These are phyloP conservation scores for Salpingus planirostris DNA, from an alignment of 2,888 invertebrate genomes.

Conservation along the genomic window DNA sequence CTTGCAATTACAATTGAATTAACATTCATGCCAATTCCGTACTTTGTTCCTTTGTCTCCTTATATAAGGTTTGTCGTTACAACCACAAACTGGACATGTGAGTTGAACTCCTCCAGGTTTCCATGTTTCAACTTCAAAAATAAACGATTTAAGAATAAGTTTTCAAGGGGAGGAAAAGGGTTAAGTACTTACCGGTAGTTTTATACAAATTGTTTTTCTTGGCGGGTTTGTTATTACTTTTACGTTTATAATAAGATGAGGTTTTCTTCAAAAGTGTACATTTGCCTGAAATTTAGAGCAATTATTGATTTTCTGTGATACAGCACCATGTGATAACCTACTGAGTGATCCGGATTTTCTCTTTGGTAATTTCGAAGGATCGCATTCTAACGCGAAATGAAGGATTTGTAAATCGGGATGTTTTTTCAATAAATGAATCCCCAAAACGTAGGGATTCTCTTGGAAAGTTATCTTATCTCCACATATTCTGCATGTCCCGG, in stretches of 20 bases:
- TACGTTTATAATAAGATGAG: no score
- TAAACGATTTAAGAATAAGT: not conserved
- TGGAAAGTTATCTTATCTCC: conserved; percentile 4
- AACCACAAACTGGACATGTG: not conserved
- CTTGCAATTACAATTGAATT: not conserved
- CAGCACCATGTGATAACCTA: no score
- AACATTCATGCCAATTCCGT: no score
- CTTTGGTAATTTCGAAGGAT: no score
- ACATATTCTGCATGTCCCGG: conserved; percentile 9
- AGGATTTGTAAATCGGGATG: conserved; percentile 30
- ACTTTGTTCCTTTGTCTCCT: not conserved
- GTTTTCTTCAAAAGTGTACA: no score
- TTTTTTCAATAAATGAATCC: conserved; percentile 29
- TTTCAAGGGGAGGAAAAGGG: no score
- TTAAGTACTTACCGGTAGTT: not conserved
- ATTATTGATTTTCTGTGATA: no score
- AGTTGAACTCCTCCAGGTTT: not conserved
- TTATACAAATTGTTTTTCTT: not conserved
- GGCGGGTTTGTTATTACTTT: no score
- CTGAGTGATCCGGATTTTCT: no score
- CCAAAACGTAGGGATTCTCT: conserved; percentile 19
- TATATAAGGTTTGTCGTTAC: not conserved
- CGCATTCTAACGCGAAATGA: no score
- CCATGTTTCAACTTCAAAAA: not conserved
- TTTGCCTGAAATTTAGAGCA: no score